Percentiles rank a stretch among this genome's conserved stretches.
These are phyloP conservation scores for Mimas tiliae DNA, from an alignment of 2,888 invertebrate genomes.

Conservation along the genomic window DNA sequence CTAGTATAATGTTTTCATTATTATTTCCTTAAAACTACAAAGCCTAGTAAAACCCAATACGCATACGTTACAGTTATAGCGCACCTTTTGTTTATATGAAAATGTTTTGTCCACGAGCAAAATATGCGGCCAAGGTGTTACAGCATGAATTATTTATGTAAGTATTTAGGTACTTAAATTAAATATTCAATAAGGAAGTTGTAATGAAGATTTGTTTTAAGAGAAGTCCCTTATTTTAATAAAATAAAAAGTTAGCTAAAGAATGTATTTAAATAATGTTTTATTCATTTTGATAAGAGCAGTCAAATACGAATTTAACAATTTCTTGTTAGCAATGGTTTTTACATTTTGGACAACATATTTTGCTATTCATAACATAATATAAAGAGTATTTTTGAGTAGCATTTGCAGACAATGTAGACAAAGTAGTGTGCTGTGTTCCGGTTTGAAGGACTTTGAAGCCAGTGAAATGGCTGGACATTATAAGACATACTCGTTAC, in stretches of 20 bases:
- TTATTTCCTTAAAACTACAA: neutral
- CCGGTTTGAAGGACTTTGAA: too few relatives aligned
- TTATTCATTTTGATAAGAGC: slow-evolving; percentile 26
- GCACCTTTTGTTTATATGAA: slow-evolving; percentile 13
- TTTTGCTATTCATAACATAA: too few relatives aligned
- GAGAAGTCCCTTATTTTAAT: slow-evolving; percentile 29
- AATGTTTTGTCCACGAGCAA: slow-evolving; percentile 1
- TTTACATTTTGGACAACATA: neutral
- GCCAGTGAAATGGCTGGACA: too few relatives aligned
- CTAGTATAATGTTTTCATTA: neutral
- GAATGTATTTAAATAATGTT: slow-evolving; percentile 30
- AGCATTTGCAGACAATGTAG: too few relatives aligned
- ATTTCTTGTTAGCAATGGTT: neutral
- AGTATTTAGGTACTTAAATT: slow-evolving; percentile 28
- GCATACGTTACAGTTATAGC: neutral
- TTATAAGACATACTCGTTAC: too few relatives aligned
- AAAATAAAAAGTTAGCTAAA: slow-evolving; percentile 26
- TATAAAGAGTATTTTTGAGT: too few relatives aligned
- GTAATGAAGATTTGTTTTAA: slow-evolving; percentile 32
- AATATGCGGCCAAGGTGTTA: slow-evolving; percentile 22
- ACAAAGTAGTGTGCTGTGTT: too few relatives aligned
- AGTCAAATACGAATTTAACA: slow-evolving; percentile 3
- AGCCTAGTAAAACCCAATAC: neutral
- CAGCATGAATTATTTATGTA: slow-evolving; percentile 34
- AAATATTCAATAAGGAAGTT: slow-evolving; percentile 35